Evolutionary conservation across 1,140 invertebrate species (phyloP), one percentile per base, ranked within the genome.

Genomic region (Trialeurodes vaporariorum): DNA sequence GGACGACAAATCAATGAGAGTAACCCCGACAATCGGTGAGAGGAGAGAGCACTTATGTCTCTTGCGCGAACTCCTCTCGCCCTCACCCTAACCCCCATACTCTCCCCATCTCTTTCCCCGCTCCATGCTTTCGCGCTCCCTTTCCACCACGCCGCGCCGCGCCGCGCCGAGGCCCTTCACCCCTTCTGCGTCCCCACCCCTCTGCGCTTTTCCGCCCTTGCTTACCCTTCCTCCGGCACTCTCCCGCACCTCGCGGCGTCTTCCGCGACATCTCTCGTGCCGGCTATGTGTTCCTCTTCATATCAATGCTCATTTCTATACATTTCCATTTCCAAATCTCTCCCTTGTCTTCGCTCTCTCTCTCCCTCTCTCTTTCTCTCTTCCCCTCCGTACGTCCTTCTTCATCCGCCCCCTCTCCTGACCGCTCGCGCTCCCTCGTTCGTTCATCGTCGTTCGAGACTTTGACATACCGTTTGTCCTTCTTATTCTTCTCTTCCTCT

Each of bases 291-390:
- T 17, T 49, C 34, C 34, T 49, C 34, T 49, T 49, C 34, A 49
- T 49, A 49, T 49, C 34, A 49, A 49, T 49, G 34, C 34, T 49
- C 34, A 49, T 49, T 49, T 49, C 34, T 49, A 49, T 49, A 49
- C 34, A 49, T 49, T 49, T 49, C 34, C 34, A 49, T 49, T 49
- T 49, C n/a, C n/a, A n/a, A n/a, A n/a, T n/a, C n/a, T n/a, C n/a
- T n/a, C n/a, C n/a, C n/a, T n/a, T n/a, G n/a, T n/a, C 34, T 49
- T 17, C 34, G 34, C 34, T 5, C 34, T 49, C 34, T 17, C 5
- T 49, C 34, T 49, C 34, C 5, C 34, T 17, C 34, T 49, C 34
- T 49, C 34, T n/a, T n/a, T n/a, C n/a, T n/a, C n/a, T n/a, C n/a
- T n/a, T n/a, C n/a, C n/a, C n/a, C n/a, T n/a, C n/a, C n/a, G n/a